Base-by-base conservation (phyloP, 2,113 vertebrate species). In the Vidua macroura region DNA sequence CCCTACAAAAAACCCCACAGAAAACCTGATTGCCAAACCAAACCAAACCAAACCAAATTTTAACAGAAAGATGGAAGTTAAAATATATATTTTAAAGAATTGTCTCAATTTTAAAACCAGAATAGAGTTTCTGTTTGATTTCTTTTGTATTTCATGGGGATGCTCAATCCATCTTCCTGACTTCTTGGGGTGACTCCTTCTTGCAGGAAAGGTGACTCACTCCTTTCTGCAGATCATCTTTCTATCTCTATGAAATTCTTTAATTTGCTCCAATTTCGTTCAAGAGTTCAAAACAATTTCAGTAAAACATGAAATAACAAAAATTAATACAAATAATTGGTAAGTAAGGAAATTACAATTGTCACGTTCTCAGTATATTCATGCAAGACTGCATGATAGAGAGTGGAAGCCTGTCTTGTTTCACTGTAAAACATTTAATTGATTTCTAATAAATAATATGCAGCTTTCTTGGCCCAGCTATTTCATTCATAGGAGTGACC, bases 21-120 rank as follows among this genome's bases (percentile, higher is more conserved):
- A 43, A 43, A 43, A 43, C 41, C 41, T 15, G 0, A n/a, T 19
- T 1, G 0, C 5, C 12, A 73, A 79, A 64, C 1, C 15, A 46
- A 73, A 19, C 3, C 21, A 44, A 79, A 39, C 3, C 8, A 58
- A 62, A 59, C 33, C 21, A 23, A 23, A 15, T 9, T 43, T 43
- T 43, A 43, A 15, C 20, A 74, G 9, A 62, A 75, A 43, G 1
- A 4, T 15, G 2, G 18, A 85, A 67, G 4, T 12, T 60, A 58
- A 78, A 73, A 25, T 6, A 2, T 20, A 3, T 39, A 41, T 73
- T 77, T 77, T 59, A 51, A 83, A 83, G 15, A 5, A 68, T 7
- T 78, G 3, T 16, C 9, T 49, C n/a, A 56, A 17, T 33, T 19
- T 82, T 85, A 39, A 83, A 88, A 31, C 9, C 2, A 41, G 11